These are phyloP conservation scores for Pangasianodon gigas DNA, from an alignment of 2,113 vertebrate genomes.

Conservation along the genomic window DNA sequence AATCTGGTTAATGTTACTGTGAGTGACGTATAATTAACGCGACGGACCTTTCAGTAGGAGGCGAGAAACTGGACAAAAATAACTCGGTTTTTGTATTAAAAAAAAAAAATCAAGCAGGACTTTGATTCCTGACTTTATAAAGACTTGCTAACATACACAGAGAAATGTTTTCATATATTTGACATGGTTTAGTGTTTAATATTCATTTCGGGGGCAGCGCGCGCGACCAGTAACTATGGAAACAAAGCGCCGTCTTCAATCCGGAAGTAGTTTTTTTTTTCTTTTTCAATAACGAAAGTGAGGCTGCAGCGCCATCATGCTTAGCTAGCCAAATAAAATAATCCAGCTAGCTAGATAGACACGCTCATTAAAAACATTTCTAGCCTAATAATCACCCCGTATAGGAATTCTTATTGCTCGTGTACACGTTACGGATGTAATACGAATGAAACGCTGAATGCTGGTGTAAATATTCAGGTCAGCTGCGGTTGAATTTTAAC, in stretches of 20 bases:
- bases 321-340: constrained; percentile 3
- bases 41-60: background rate
- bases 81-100: background rate
- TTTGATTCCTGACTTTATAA: background rate
- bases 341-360: constrained; percentile 33
- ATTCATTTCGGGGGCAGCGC: background rate
- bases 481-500: background rate
- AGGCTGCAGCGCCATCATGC: constrained; percentile 22
- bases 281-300: background rate
- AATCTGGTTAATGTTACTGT: background rate
- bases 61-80: background rate
- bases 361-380: background rate
- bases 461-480: background rate
- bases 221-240: constrained; percentile 8
- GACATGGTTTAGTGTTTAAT: background rate
- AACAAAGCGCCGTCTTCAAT: constrained; percentile 7
- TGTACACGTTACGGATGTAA: background rate
- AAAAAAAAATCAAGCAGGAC: background rate
- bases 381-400: background rate
- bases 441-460: background rate
- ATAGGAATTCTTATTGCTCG: too few species aligned
- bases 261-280: constrained; percentile 6
- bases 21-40: constrained; percentile 17
- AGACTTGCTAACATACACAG: background rate
- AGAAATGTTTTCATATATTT: too few species aligned